Base-by-base conservation (phyloP, 2,797 vertebrate species). In the Pterois miles region DNA sequence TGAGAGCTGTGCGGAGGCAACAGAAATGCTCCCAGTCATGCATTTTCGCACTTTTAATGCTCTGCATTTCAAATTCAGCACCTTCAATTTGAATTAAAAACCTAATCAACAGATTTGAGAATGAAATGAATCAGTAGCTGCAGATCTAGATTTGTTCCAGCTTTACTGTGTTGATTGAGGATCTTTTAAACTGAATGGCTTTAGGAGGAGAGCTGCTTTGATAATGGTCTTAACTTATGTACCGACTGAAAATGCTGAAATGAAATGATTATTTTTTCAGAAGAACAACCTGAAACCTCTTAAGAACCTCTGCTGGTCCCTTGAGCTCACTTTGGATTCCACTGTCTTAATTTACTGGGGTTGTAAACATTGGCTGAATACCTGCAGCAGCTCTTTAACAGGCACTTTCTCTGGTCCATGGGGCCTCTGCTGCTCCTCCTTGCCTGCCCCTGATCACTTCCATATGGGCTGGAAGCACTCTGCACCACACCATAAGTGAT, bases 401-500 rank as follows among this genome's bases (percentile, higher is more conserved):
- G 78, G 65, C 78, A 65, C 59, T 72, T 70, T 72, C 43, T 80
- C 33, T 69, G 43, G 65, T 83, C 56, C 57, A 25, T 13, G 16
- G 69, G 76, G 80, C 71, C 83, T 73, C 52, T 5, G 40, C 60
- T 56, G n/a, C 18, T 60, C 71, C 68, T 75, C 62, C 62, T 60
- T 8, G 27, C 65, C 66, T 48, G 20, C 62, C 48, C 34, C 67
- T 82, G 77, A 91, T 86, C 50, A 54, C 81, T 88, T 82, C 86
- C 86, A 88, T 73, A 80, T 90, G 84, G 60, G 79, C 74, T 84
- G 72, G 33, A 70, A 77, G 53, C 48, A 2, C 23, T 64, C 75
- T 20, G 54, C 74, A 57, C 71, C 63, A 23, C 71, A 48, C 73
- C 57, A 36, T 40, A 33, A 78, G 59, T 16, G 60, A 84, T 56